phyloP scores from a whole-genome alignment of 2,888 invertebrate species.

The Ceramica pisi region DNA sequence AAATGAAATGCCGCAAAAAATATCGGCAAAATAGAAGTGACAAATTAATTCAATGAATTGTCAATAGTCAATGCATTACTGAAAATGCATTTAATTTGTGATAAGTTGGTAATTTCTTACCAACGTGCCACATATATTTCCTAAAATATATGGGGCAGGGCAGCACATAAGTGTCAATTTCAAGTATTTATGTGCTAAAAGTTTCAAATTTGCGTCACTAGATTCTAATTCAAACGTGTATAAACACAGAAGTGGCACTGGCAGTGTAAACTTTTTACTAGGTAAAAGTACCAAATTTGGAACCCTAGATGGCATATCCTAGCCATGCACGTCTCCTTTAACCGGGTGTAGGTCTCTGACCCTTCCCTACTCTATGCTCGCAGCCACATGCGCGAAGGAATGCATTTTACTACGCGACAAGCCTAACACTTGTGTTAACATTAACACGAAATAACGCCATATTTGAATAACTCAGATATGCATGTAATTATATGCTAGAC shows the following conservation, averaged over 20 bases:
- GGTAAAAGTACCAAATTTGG: no score
- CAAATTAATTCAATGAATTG: neutral
- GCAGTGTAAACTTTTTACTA: no score
- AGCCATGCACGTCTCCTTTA: no score
- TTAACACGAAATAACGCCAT: constrained; percentile 58
- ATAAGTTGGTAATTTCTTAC: neutral
- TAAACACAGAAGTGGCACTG: no score
- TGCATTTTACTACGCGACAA: constrained; percentile 60
- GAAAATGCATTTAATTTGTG: neutral
- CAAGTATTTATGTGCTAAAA: no score
- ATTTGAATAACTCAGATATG: constrained; percentile 53
- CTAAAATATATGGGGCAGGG: no score
- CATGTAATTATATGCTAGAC: constrained; percentile 48
- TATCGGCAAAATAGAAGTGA: neutral
- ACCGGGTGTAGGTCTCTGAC: constrained; percentile 31
- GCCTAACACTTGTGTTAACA: constrained; percentile 73
- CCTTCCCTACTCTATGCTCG: constrained; percentile 52
- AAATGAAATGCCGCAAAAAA: no score
- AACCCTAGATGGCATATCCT: no score
- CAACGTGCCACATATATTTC: no score
- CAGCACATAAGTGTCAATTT: no score
- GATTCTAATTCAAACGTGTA: no score
- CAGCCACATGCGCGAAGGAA: constrained; percentile 64
- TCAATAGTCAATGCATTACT: neutral
- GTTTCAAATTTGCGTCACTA: no score